Base-by-base conservation (phyloP, 2,888 invertebrate genomes). In the Orthosia gothica region DNA sequence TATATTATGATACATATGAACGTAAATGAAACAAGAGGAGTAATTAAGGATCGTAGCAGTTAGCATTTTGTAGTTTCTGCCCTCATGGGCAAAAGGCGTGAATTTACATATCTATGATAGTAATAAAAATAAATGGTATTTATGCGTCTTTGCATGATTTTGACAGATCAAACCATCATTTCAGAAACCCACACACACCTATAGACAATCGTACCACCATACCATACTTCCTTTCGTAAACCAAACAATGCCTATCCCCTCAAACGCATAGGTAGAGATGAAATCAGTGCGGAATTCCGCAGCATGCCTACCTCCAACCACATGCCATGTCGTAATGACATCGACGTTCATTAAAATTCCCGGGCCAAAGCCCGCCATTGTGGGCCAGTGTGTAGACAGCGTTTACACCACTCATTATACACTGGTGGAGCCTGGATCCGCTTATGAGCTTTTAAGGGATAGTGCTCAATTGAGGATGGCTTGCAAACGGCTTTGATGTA, bases 341-440 rank as follows among this genome's bases (percentile, higher is more conserved):
- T 82, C 84, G 71, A 58, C 82, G 73, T 83, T 83, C 84, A 83
- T 83, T 83, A 83, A 83, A 81, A 84, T 83, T 82, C 82, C 63
- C 74, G 67, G 61, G 66, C 82, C 81, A 76, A 73, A 84, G 84
- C 82, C 68, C 61, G 75, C 71, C 68, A 81, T 83, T 83, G 83
- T 83, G 70, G 81, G 54, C 70, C 79, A 81, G 57, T 54, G 58
- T 82, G 83, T 82, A 82, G 72, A 76, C 72, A 64, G 66, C 62
- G 74, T 66, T 68, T 71, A 62, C 71, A 71, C 71, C 76, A 83
- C 67, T 70, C 63, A 69, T 79, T 82, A 71, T 62, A 72, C 59
- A 72, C 57, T 32, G 65, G 52, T 32, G 16, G 16, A 11, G 74
- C 74, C 54, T 62, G 80, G 69, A 69, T 59, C 80, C 66, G 76